Evolutionary conservation across 2,888 invertebrate genomes (phyloP), one percentile per base, ranked within the genome.

Genomic region (Hirtodrosophila cameraria): DNA sequence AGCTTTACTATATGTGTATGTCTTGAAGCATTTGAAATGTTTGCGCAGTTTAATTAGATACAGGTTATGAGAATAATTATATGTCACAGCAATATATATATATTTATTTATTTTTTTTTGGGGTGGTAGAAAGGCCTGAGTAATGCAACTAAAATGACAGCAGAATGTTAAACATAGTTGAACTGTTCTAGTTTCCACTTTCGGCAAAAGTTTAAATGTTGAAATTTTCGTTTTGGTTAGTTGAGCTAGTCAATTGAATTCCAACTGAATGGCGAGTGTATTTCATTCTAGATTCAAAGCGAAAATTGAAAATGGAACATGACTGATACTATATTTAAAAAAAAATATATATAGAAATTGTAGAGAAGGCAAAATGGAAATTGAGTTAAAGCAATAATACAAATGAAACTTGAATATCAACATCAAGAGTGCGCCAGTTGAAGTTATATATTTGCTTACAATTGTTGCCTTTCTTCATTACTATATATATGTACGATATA

Each of bases 61-160:
- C 70, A 75, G 65, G 59, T 60, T 72, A 55, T 58, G 53, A 30
- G n/a, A 64, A 60, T 69, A 49, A 12, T n/a, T 60, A 46, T 57
- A 52, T 61, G 72, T 77, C 79, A 78, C 72, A 78, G 77, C 79
- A 67, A 75, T 75, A 62, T 62, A n/a, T n/a, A n/a, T n/a, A n/a
- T n/a, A n/a, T n/a, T n/a, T n/a, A n/a, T n/a, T n/a, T n/a, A n/a
- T n/a, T n/a, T 53, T 58, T 55, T 9, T 18, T 16, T 23, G 3
- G 50, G 48, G 18, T 60, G 43, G 45, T 69, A 45, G 42, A n/a
- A n/a, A 60, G 53, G 70, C 62, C 58, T 63, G 67, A 62, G 65
- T 48, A 62, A 59, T 58, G 61, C 63, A 64, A 70, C 28, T 2
- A n/a, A 50, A 54, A 20, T 15, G 11, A 5, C 35, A 27, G 18